A percentile compares a stretch with the other conserved stretches of the same genome.
Evolutionary conservation across 2,888 invertebrate species (phyloP).

Genomic region (Cryptophagus acutangulus): DNA sequence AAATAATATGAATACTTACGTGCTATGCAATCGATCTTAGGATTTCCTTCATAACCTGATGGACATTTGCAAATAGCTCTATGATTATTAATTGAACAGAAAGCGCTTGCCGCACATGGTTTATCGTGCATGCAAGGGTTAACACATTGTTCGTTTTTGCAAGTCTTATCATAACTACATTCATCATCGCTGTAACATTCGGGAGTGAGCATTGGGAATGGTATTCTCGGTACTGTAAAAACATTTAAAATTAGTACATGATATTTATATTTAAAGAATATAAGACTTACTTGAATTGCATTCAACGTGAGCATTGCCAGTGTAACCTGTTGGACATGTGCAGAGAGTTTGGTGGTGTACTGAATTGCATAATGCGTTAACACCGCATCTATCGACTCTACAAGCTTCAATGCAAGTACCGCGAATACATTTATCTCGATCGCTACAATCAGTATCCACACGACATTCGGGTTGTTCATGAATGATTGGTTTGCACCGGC

Average conservation of each 20-base stretch:
- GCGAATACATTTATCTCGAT: constrained; percentile 64
- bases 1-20: constrained; percentile 56
- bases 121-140: constrained; percentile 68
- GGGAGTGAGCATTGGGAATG: constrained; percentile 49
- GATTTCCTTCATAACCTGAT: constrained; percentile 68
- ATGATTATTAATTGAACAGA: constrained; percentile 75
- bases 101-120: constrained; percentile 74
- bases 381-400: constrained; percentile 69
- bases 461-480: constrained; percentile 58
- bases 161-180: constrained; percentile 68
- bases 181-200: constrained; percentile 78
- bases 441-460: constrained; percentile 69
- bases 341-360: constrained; percentile 72
- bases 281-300: constrained; percentile 53
- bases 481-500: constrained; percentile 58
- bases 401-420: constrained; percentile 78
- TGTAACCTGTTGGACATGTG: constrained; percentile 70
- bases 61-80: constrained; percentile 78
- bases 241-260: neutral
- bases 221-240: constrained; percentile 21
- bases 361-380: constrained; percentile 77
- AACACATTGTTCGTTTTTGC: constrained; percentile 69
- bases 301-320: constrained; percentile 73
- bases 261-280: constrained; percentile 5
- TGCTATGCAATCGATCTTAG: constrained; percentile 67